These are phyloP conservation scores for Drosophila aldrichi DNA, from an alignment of 2,888 invertebrate species.

Conservation along the genomic window DNA sequence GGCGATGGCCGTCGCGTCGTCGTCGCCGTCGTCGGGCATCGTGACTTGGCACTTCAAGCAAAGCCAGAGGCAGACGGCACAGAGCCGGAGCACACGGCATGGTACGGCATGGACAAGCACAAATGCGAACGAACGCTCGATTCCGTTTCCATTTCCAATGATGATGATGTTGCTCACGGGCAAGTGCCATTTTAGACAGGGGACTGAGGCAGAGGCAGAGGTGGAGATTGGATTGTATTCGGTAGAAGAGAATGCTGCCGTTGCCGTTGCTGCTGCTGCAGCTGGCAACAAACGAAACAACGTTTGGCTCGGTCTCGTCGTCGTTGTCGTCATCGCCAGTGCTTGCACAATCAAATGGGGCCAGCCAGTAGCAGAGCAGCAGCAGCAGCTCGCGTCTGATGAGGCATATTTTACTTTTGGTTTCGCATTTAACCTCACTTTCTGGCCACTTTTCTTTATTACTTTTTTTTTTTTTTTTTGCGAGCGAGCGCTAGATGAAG, in stretches of 20 bases:
- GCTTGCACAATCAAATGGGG: constrained; percentile 70
- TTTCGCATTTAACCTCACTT: constrained; percentile 72
- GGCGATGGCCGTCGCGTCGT: constrained; percentile 45
- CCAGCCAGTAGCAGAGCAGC: constrained; percentile 29
- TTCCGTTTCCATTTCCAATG: constrained; percentile 44
- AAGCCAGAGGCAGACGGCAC: constrained; percentile 37
- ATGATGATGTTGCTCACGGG: constrained; percentile 63
- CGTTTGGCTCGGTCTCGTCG: constrained; percentile 45
- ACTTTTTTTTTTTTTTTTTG: constrained; percentile 11
- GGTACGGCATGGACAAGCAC: constrained; percentile 26
- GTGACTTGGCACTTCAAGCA: constrained; percentile 75
- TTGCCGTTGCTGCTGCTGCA: constrained; percentile 42
- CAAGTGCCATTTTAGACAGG: constrained; percentile 29
- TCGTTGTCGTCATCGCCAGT: constrained; percentile 44
- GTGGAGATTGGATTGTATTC: not conserved
- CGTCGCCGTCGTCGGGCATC: constrained; percentile 52
- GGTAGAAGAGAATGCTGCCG: constrained; percentile 39
- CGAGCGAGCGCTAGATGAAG: constrained; percentile 17
- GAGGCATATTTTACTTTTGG: constrained; percentile 64
- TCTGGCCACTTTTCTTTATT: constrained; percentile 16
- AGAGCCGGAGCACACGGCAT: constrained; percentile 47
- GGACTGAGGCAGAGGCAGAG: not conserved
- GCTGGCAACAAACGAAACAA: constrained; percentile 55
- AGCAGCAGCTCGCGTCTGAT: constrained; percentile 52
- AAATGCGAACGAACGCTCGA: constrained; percentile 44